Evolutionary conservation across 2,888 invertebrate genomes (phyloP).

Genomic region (Tethea ocularis): DNA sequence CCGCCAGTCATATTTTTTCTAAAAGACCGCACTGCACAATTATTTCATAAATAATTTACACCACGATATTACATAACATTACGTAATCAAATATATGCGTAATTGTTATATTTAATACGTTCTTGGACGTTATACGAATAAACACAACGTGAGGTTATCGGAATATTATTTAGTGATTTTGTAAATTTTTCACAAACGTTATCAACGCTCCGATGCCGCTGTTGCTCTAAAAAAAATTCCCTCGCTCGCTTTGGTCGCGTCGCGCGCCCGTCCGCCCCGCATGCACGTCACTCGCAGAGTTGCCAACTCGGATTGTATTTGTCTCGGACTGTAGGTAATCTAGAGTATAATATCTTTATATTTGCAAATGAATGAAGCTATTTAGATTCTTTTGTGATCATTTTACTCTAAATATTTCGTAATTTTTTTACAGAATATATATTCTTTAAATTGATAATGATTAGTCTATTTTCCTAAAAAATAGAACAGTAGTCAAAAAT

Average conservation of each 20-base stretch:
- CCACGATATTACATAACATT: constrained; percentile 10
- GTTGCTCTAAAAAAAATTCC: constrained; percentile 35
- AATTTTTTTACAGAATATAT: too few relatives aligned
- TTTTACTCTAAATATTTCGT: too few relatives aligned
- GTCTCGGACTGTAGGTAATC: too few relatives aligned
- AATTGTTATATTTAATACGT: neutral
- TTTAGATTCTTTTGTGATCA: too few relatives aligned
- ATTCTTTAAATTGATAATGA: too few relatives aligned
- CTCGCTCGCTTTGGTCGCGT: constrained; percentile 20
- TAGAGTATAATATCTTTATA: too few relatives aligned
- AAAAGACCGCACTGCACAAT: constrained; percentile 35
- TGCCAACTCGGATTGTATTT: neutral
- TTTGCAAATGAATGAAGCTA: too few relatives aligned
- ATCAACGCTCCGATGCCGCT: constrained; percentile 16
- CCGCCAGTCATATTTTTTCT: constrained; percentile 58
- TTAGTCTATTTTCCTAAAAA: too few relatives aligned
- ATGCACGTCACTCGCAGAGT: neutral
- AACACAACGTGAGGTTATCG: constrained; percentile 19
- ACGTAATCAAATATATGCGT: constrained; percentile 14
- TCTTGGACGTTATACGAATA: neutral
- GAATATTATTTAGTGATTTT: constrained; percentile 21
- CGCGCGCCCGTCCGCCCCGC: neutral
- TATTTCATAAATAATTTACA: neutral
- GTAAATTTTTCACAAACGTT: constrained; percentile 27
- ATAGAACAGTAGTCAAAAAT: too few relatives aligned